These are phyloP conservation scores for Lerema accius DNA, from an alignment of 1,140 invertebrate species.

Conservation along the genomic window DNA sequence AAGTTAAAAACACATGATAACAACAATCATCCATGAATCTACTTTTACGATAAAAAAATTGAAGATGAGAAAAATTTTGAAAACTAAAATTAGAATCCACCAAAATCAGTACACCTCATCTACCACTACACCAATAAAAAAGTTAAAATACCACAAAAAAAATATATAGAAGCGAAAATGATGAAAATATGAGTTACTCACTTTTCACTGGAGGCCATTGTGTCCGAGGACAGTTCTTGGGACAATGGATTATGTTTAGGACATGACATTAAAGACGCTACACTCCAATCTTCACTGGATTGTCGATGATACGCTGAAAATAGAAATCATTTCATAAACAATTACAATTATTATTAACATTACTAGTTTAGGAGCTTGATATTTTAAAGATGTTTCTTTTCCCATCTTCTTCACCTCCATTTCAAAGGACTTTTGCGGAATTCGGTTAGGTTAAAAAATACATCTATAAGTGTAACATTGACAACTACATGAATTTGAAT, in stretches of 20 bases:
- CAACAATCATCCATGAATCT: too few species aligned
- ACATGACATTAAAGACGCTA: conserved; percentile 73
- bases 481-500: too few species aligned
- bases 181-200: conserved; percentile 45
- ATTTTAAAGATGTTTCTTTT: too few species aligned
- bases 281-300: conserved; percentile 80
- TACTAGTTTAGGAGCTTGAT: too few species aligned
- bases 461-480: too few species aligned
- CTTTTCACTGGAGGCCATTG: conserved; percentile 69
- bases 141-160: conserved; percentile 4
- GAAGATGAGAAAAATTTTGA: too few species aligned
- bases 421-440: too few species aligned
- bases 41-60: too few species aligned
- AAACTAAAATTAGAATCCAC: background rate
- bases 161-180: conserved; percentile 27
- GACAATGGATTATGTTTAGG: conserved; percentile 70
- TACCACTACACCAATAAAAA: background rate
- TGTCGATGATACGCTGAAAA: conserved; percentile 74
- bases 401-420: too few species aligned
- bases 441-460: too few species aligned
- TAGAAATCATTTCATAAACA: too few species aligned
- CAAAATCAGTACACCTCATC: conserved; percentile 14
- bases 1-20: conserved; percentile 14
- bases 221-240: conserved; percentile 57
- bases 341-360: too few species aligned